Evolutionary conservation across 2,888 invertebrate genomes (phyloP), one percentile per base, ranked within the genome.

Genomic region (Nomada ferruginata): DNA sequence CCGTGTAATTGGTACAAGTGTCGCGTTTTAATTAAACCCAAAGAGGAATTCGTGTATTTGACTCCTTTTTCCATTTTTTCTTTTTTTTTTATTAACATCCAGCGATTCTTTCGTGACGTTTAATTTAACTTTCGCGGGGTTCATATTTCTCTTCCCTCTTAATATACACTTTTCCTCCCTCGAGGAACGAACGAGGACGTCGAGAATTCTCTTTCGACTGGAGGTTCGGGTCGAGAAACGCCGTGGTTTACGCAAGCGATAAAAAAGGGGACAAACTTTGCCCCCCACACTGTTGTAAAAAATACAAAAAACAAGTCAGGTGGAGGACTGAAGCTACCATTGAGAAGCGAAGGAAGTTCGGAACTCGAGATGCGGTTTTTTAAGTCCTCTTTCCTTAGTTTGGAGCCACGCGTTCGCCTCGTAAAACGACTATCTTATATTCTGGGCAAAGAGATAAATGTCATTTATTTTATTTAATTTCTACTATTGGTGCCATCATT

Each of bases 251-350:
- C 29, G 23, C 15, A 29, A 77, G 23, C 52, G 15, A 64, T 59
- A 64, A 59, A 64, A 36, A 50, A 15, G 79, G 20, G 50, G 57
- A 55, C n/a, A 29, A 66, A 75, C 69, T 64, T 64, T 29, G 63
- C 13, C 61, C 20, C 64, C 42, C n/a, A 29, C 61, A 11, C 63
- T 26, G 20, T 36, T 20, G 57, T 11, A 44, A 64, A 44, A 44
- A 15, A 59, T 52, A 29, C 11, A 18, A 10, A 29, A 64, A 74
- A 60, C 63, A 63, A 59, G 20, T 0, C 42, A 10, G 36, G 42
- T 13, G 18, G 63, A 26, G 42, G 50, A 47, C 44, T 2, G 18
- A n/a, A 18, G 52, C 18, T 36, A 7, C 36, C 7, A 36, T 36
- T 36, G 36, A 36, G 36, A 36, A 7, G 9, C 36, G 36, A 0